Conservation (phyloP, 2,888 invertebrate genomes). For the Drosophila diplacantha region DNA sequence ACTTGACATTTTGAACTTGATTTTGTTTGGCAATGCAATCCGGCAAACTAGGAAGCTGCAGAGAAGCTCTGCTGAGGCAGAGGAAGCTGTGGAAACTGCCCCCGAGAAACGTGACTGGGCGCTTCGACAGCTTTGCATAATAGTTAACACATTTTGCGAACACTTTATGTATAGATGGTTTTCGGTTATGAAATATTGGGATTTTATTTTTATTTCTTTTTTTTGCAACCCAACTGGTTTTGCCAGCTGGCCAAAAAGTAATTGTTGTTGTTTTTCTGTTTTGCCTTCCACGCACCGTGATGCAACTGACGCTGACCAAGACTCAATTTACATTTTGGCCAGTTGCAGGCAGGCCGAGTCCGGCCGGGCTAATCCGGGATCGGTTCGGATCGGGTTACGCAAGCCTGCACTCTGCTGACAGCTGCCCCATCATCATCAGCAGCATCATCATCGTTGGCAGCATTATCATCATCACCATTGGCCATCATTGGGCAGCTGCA, state of each 20-base stretch:
- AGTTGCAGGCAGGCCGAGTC: conserved; percentile 6
- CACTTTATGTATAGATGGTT: conserved; percentile 40
- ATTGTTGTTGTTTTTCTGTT: conserved; percentile 9
- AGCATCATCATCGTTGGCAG: neutral
- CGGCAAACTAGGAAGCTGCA: conserved; percentile 19
- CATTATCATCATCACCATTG: conserved; percentile 9
- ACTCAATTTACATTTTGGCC: conserved; percentile 36
- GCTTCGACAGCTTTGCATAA: conserved; percentile 59
- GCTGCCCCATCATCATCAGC: conserved; percentile 32
- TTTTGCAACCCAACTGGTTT: conserved; percentile 55
- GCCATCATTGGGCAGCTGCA: conserved; percentile 24
- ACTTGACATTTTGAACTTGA: conserved; percentile 72
- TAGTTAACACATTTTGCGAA: conserved; percentile 55
- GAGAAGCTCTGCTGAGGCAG: neutral
- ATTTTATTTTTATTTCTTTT: conserved; percentile 10
- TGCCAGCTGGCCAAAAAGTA: conserved; percentile 35
- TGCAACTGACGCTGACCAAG: conserved; percentile 34
- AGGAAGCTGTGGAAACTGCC: conserved; percentile 31
- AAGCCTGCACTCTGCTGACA: conserved; percentile 43
- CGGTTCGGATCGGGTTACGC: conserved; percentile 42
- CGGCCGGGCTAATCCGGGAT: conserved; percentile 28
- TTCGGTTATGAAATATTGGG: conserved; percentile 54
- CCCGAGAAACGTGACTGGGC: conserved; percentile 51
- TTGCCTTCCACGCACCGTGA: conserved; percentile 21
- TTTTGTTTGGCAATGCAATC: conserved; percentile 19